These are phyloP conservation scores for Pomatorhinus ruficollis DNA, from an alignment of 2,113 vertebrate genomes.

Conservation along the genomic window DNA sequence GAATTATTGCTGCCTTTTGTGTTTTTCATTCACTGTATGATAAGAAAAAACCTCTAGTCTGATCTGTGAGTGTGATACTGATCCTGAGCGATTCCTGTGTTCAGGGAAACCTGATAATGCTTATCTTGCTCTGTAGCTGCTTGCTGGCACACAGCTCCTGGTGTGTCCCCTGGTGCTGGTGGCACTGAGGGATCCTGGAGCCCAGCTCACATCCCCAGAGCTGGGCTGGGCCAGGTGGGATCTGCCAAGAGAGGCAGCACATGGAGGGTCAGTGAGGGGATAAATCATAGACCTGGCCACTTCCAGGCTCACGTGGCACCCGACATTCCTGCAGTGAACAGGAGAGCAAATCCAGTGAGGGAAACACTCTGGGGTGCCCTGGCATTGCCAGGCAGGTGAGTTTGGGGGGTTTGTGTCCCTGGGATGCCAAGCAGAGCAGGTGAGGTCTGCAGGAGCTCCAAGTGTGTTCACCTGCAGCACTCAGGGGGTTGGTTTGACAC, in stretches of 20 bases:
- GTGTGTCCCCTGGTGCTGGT: not conserved
- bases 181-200: not conserved
- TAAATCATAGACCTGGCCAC: not conserved
- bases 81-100: not conserved
- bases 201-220: not conserved
- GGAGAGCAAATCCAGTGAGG: not conserved
- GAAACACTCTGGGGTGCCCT: not conserved
- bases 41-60: not conserved
- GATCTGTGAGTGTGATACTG: not conserved
- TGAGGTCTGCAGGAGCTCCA: not conserved
- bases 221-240: not conserved
- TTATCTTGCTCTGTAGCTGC: not conserved
- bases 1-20: not conserved
- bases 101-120: not conserved
- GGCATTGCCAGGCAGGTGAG: not conserved
- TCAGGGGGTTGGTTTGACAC: not conserved
- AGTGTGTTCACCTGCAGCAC: not conserved
- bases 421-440: not conserved
- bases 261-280: not conserved
- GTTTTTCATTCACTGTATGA: not conserved
- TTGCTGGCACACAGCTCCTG: not conserved
- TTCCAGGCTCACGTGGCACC: accelerated
- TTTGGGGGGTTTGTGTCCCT: not conserved
- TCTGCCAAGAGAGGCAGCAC: not conserved
- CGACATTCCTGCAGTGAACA: not conserved